These are phyloP conservation scores for Periophthalmodon schlosseri DNA, from an alignment of 2,113 vertebrate genomes.

Conservation along the genomic window DNA sequence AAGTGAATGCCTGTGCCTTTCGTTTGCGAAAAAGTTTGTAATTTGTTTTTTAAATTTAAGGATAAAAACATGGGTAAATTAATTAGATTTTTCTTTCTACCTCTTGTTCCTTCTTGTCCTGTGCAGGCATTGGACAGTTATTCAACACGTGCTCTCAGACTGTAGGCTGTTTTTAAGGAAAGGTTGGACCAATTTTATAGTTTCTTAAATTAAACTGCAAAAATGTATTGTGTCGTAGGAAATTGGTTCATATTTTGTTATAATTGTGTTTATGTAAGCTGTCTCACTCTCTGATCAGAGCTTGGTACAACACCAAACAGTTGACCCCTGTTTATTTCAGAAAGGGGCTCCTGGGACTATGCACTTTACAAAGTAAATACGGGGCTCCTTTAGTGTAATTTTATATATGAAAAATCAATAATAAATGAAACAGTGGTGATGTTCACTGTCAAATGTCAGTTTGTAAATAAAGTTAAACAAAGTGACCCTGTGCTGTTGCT, in stretches of 20 bases:
- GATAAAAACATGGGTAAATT: background rate
- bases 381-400: conserved; percentile 50
- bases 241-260: conserved; percentile 31
- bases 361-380: conserved; percentile 78
- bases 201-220: background rate
- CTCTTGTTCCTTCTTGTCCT: conserved; percentile 69
- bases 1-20: conserved; percentile 53
- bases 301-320: conserved; percentile 50
- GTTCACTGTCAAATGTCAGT: conserved; percentile 61
- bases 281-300: conserved; percentile 23
- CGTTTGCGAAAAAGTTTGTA: background rate
- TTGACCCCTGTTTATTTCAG: conserved; percentile 24
- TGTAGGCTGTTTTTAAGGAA: conserved; percentile 14
- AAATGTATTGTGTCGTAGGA: conserved; percentile 3
- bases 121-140: conserved; percentile 68
- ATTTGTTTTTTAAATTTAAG: background rate
- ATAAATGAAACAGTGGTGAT: conserved; percentile 62
- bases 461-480: conserved; percentile 75
- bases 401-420: conserved; percentile 61
- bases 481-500: conserved; percentile 17
- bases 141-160: conserved; percentile 14
- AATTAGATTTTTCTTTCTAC: conserved; percentile 61
- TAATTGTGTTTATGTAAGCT: conserved; percentile 26
- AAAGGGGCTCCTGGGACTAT: conserved; percentile 56
- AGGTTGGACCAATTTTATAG: background rate